Evolutionary conservation across 2,113 vertebrate genomes (phyloP).

Genomic region (Gnathonemus longibarbis): DNA sequence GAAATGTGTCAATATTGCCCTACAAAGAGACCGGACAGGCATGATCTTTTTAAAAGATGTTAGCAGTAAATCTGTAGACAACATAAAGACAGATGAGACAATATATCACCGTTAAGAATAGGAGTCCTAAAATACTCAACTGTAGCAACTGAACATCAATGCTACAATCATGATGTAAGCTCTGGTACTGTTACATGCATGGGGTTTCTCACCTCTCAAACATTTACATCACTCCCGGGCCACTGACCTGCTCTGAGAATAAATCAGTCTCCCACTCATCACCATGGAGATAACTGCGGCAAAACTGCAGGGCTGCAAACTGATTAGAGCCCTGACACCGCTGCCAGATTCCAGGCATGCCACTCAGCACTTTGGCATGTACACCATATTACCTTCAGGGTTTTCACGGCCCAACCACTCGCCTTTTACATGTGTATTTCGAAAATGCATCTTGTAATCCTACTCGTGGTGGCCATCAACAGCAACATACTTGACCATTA

Average conservation of each 20-base stretch:
- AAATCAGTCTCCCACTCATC: conserved; percentile 14
- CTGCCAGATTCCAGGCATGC: background rate
- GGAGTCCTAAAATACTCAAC: background rate
- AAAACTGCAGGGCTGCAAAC: background rate
- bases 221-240: background rate
- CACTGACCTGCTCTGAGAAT: background rate
- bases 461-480: background rate
- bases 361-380: background rate
- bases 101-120: background rate
- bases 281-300: conserved; percentile 16
- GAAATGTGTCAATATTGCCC: background rate
- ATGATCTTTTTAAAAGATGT: background rate
- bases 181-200: background rate
- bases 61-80: background rate
- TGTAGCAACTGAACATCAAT: background rate
- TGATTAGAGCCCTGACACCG: background rate
- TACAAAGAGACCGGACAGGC: background rate
- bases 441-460: background rate
- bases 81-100: background rate
- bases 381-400: background rate
- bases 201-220: background rate
- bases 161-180: background rate
- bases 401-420: background rate
- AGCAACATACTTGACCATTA: background rate
- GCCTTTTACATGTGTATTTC: background rate